These are phyloP conservation scores for Scomberomorus guttatus DNA, from an alignment of 2,797 vertebrate genomes.

Conservation along the genomic window DNA sequence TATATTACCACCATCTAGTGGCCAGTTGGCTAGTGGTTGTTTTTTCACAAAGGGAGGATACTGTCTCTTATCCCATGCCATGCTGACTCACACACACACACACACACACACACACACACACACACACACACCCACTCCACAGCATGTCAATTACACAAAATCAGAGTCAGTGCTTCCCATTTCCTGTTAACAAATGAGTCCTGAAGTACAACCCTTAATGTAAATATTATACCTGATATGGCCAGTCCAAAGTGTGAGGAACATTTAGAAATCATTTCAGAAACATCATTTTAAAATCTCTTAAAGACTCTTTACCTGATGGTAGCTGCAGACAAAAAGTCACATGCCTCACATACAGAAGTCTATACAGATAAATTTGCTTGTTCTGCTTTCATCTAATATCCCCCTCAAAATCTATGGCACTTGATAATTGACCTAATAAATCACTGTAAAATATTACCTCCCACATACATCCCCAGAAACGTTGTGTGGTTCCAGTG, in stretches of 20 bases:
- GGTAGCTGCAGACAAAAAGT: neutral
- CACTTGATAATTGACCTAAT: conserved; percentile 24
- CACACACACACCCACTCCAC: neutral
- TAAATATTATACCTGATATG: neutral
- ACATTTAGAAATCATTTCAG: neutral
- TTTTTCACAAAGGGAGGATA: neutral
- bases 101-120: neutral
- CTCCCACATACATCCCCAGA: conserved; percentile 32
- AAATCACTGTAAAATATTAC: conserved; percentile 31
- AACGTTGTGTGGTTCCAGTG: conserved; percentile 36
- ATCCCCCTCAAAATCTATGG: conserved; percentile 6
- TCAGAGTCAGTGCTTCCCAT: neutral
- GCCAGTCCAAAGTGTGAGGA: neutral
- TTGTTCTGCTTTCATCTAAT: conserved; percentile 36
- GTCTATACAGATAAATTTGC: neutral
- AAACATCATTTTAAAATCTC: neutral
- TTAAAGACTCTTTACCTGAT: neutral
- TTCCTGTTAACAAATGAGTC: neutral
- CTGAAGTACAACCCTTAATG: neutral
- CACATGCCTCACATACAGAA: no score
- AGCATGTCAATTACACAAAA: neutral
- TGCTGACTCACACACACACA: conserved; percentile 32
- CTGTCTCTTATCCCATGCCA: neutral
- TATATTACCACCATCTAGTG: conserved; percentile 58
- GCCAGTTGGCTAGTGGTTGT: neutral